Evolutionary conservation across 1,140 invertebrate genomes (phyloP).

Genomic region (Megalopta genalis): DNA sequence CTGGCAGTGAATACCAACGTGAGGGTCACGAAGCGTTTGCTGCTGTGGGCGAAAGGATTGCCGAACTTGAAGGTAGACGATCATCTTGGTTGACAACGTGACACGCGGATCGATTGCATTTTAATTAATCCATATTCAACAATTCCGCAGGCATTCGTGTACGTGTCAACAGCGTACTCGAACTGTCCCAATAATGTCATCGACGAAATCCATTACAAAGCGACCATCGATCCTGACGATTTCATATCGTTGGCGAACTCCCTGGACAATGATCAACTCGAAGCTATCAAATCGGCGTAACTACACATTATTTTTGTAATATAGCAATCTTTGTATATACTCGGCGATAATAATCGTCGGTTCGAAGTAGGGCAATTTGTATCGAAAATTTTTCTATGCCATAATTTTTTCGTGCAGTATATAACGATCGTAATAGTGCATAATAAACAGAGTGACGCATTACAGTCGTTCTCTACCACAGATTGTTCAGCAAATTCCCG

Average conservation of each 20-base stretch:
- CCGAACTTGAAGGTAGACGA: conserved; percentile 83
- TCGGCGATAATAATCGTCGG: too few relatives aligned
- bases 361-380: too few relatives aligned
- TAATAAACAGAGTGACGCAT: too few relatives aligned
- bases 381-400: too few relatives aligned
- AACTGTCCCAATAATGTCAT: conserved; percentile 83
- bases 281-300: conserved; percentile 62
- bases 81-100: too few relatives aligned
- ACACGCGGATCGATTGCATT: too few relatives aligned
- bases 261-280: conserved; percentile 74
- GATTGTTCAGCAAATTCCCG: conserved; percentile 87
- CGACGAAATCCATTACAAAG: conserved; percentile 82
- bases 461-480: conserved; percentile 60
- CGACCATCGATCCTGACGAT: conserved; percentile 77
- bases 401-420: too few relatives aligned
- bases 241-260: conserved; percentile 74
- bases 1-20: conserved; percentile 83
- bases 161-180: conserved; percentile 87
- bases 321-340: too few relatives aligned
- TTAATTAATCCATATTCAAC: too few relatives aligned
- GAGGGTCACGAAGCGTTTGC: conserved; percentile 81
- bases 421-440: too few relatives aligned
- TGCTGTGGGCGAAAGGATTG: conserved; percentile 84
- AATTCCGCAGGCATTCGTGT: conserved; percentile 69
- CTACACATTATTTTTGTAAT: too few relatives aligned